These are phyloP conservation scores for Diplodus puntazzo DNA, from an alignment of 2,797 vertebrate species.

Conservation along the genomic window DNA sequence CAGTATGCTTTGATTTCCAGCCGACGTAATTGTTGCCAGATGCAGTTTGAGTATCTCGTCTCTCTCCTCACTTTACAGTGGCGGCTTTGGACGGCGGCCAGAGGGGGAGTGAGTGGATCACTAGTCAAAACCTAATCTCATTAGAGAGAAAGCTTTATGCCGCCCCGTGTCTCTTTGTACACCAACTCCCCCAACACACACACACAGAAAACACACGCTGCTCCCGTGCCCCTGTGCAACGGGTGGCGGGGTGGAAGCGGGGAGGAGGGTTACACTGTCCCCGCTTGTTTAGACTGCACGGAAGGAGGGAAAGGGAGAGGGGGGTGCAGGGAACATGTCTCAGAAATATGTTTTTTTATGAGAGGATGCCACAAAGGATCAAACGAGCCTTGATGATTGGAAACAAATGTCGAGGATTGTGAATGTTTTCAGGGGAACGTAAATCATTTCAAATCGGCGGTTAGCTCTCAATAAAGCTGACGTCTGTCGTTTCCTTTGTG, in stretches of 20 bases:
- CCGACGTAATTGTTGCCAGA: slow-evolving; percentile 87
- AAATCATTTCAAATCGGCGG: slow-evolving; percentile 52
- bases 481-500: slow-evolving; percentile 28
- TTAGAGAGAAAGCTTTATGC: slow-evolving; percentile 84
- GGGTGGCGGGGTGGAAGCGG: no score
- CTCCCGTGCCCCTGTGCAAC: slow-evolving; percentile 44
- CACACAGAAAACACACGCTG: background rate
- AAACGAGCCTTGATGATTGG: slow-evolving; percentile 69
- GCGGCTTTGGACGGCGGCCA: slow-evolving; percentile 83
- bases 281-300: slow-evolving; percentile 70
- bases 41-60: slow-evolving; percentile 85
- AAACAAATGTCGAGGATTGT: slow-evolving; percentile 75
- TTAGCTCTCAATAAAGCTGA: slow-evolving; percentile 30
- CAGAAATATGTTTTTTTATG: slow-evolving; percentile 63
- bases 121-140: slow-evolving; percentile 86
- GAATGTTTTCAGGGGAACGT: slow-evolving; percentile 55
- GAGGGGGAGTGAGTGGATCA: slow-evolving; percentile 81
- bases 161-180: slow-evolving; percentile 80
- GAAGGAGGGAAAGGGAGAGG: slow-evolving; percentile 33
- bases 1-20: slow-evolving; percentile 84
- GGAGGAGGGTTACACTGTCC: slow-evolving; percentile 56
- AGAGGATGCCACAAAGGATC: slow-evolving; percentile 65
- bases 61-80: slow-evolving; percentile 75
- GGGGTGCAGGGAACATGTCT: slow-evolving; percentile 58
- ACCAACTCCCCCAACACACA: slow-evolving; percentile 57